A percentile compares a stretch with the other conserved stretches of the same genome.
phyloP scores from a whole-genome alignment of 2,888 invertebrate species.

The Zeuzera pyrina region DNA sequence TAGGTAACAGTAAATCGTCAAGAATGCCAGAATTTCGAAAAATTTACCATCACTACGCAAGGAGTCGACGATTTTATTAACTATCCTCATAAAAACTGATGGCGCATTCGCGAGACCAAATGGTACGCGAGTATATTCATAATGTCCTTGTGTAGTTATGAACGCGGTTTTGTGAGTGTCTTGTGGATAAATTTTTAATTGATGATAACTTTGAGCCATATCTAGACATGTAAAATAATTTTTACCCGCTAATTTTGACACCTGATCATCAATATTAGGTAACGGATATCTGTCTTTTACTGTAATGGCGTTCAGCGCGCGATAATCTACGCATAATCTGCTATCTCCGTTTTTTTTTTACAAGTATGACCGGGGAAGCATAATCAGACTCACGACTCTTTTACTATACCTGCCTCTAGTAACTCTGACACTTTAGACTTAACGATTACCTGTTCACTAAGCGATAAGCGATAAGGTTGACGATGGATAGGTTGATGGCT shows the following conservation, averaged over 20 bases:
- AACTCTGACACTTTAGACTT: conserved; percentile 11
- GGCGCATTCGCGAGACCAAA: not conserved
- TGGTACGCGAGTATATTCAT: not conserved
- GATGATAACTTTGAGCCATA: no score
- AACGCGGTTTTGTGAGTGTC: not conserved
- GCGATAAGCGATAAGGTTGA: conserved; percentile 14
- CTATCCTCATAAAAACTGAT: not conserved
- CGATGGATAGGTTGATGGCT: conserved; percentile 13
- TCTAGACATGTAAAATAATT: conserved; percentile 15
- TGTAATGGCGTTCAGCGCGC: no score
- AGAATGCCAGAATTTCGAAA: not conserved
- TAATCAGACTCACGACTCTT: no score
- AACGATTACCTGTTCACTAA: conserved; percentile 9
- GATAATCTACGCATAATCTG: no score
- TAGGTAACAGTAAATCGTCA: no score
- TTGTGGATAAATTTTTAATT: conserved; percentile 9
- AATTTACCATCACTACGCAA: not conserved
- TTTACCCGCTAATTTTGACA: conserved; percentile 17
- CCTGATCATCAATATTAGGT: conserved; percentile 20
- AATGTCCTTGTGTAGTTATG: not conserved
- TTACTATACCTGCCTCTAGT: no score
- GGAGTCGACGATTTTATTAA: not conserved
- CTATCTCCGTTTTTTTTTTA: not conserved
- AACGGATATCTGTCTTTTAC: conserved; percentile 18
- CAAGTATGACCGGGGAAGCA: no score